Base-by-base conservation (phyloP, 2,113 vertebrate species). In the Chrysochloris asiatica region DNA sequence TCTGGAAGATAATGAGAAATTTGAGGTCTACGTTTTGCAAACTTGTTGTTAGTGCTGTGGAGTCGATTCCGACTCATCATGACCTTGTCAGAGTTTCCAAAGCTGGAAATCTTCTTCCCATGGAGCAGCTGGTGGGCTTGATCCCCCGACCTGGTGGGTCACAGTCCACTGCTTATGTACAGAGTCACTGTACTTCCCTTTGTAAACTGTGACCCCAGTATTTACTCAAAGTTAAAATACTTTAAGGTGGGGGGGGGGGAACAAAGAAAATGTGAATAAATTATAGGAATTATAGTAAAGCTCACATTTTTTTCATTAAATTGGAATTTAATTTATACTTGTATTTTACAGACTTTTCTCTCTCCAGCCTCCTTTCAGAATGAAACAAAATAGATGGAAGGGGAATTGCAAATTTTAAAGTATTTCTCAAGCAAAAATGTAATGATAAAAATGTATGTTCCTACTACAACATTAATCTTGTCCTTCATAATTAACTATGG, bases 401-500 rank as follows among this genome's bases (percentile, higher is more conserved):
- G 61, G 33, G 90, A 90, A 81, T 82, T 38, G 30, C 11, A 88
- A 84, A 76, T 61, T 92, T 94, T 88, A 48, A 89, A 91, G 19
- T 76, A 91, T 84, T 96, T 95, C 80, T 92, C 45, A 78, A 94
- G 67, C 61, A 93, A 96, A n/a, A 93, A 93, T 88, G 19, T 72
- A 91, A 95, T 79, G 85, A 90, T 89, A 94, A 88, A 94, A 94
- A 82, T 86, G 22, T 88, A 89, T 63, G 36, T 96, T 92, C 69
- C 75, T 65, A 79, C 56, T 85, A 61, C 83, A 96, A 80, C 86
- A 94, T 93, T 89, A 75, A 95, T 95, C 93, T 96, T 16, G 1
- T 93, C 93, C 84, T 95, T 94, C 87, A 92, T 95, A 95, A 96
- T 96, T 95, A 95, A 93, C 92, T 87, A 89, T 87, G 92, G 69